Evolutionary conservation across 1,140 invertebrate genomes (phyloP).

Genomic region (Tetraneura akinire): DNA sequence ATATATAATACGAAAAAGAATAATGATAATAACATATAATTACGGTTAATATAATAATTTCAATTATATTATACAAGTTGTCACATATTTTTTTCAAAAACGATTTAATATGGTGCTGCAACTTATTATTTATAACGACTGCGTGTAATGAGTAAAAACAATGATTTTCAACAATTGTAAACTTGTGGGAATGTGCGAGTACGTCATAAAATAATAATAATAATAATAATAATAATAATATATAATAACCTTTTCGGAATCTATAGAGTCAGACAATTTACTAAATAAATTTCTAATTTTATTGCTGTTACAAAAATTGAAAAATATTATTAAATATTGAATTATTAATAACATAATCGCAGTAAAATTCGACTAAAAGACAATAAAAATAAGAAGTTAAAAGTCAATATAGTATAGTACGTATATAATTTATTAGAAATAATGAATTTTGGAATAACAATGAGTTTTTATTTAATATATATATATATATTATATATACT

Average conservation of each 20-base stretch:
- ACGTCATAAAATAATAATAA: neutral
- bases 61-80: neutral
- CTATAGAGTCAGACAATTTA: neutral
- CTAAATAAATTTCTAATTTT: neutral
- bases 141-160: neutral
- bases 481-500: too few species aligned
- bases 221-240: neutral
- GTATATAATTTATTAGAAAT: neutral
- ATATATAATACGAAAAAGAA: too few species aligned
- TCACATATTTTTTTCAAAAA: neutral
- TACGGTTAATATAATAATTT: neutral
- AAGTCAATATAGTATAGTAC: neutral
- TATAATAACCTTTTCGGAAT: neutral
- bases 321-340: neutral
- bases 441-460: conserved; percentile 17
- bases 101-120: too few species aligned
- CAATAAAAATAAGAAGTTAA: neutral
- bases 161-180: neutral
- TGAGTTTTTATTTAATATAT: neutral
- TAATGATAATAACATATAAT: conserved; percentile 17
- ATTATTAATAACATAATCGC: neutral
- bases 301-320: neutral
- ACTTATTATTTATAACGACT: neutral
- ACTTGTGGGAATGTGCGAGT: too few species aligned
- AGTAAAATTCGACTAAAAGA: neutral